These are phyloP conservation scores for Benthosema pterotum DNA, from an alignment of 2,797 vertebrate genomes.

Conservation along the genomic window DNA sequence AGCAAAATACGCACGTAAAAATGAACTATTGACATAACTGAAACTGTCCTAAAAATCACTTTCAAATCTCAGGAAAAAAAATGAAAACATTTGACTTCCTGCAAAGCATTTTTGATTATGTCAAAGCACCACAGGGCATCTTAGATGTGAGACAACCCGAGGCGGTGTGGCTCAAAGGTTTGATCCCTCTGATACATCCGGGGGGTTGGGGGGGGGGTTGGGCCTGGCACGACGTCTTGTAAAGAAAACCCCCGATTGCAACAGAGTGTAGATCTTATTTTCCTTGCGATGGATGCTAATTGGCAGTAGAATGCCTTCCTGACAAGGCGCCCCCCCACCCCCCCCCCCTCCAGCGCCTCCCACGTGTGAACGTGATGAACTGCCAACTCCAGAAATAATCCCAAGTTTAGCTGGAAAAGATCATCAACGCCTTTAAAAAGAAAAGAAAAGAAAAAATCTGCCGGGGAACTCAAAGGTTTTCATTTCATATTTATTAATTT, in stretches of 20 bases:
- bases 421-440: conserved; percentile 72
- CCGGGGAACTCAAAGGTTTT: conserved; percentile 46
- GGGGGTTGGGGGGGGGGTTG: no score
- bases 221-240: no score
- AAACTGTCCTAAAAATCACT: no score
- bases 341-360: conserved; percentile 54
- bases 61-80: no score
- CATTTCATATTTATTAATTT: conserved; percentile 2
- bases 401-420: conserved; percentile 63
- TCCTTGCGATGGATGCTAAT: conserved; percentile 73
- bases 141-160: not conserved
- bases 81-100: no score
- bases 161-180: conserved; percentile 37
- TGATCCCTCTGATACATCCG: conserved; percentile 50
- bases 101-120: no score
- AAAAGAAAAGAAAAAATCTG: no score
- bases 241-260: conserved; percentile 40
- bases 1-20: no score
- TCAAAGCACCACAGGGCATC: no score
- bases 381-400: conserved; percentile 74
- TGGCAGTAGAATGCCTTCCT: conserved; percentile 73
- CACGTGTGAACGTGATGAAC: conserved; percentile 58
- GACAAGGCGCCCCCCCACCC: conserved; percentile 66
- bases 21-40: no score
- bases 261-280: conserved; percentile 64